Evolutionary conservation across 2,888 invertebrate species (phyloP), one percentile per base, ranked within the genome.

Genomic region (Acrobasis consociella): DNA sequence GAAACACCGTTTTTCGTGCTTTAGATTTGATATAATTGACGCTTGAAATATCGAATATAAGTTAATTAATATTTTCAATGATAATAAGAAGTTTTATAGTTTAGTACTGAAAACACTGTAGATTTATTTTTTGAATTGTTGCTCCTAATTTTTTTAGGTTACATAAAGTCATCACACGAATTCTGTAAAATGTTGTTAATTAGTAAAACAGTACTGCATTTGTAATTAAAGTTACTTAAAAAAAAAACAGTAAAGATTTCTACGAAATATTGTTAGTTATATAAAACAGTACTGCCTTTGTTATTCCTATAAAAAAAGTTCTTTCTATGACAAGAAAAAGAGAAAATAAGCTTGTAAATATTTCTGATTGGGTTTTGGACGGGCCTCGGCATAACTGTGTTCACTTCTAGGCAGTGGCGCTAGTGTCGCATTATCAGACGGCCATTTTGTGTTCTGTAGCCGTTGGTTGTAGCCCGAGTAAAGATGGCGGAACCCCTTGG

Each of bases 401-500:
- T 22, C 42, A 42, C 1, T 17, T 46, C 42, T 17, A n/a, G 56
- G 56, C 56, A 56, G 56, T 22, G 56, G 56, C 56, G 56, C 56
- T 56, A 22, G 56, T 56, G 56, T 56, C 42, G 56, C 39, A 56
- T 42, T 39, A 17, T n/a, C 0, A 11, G 16, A 17, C 56, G 56
- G 56, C 56, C 56, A 56, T 39, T 9, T 55, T 38, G 56, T 16
- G 11, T 16, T 8, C 10, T 42, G 2, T 31, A 16, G 39, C 42
- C 42, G 22, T 22, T 42, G 56, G 56, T 17, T 42, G 56, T 46
- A 42, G 56, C 22, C 56, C 42, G 42, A 16, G 17, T 39, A 55
- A 11, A n/a, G 46, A 17, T 22, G 84, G 76, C 74, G 81, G 85
- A 86, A 85, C 85, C 85, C 81, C 82, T 64, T 69, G 75, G 73